Conservation (phyloP, 2,888 invertebrate species). For the Portevinia maculata region DNA sequence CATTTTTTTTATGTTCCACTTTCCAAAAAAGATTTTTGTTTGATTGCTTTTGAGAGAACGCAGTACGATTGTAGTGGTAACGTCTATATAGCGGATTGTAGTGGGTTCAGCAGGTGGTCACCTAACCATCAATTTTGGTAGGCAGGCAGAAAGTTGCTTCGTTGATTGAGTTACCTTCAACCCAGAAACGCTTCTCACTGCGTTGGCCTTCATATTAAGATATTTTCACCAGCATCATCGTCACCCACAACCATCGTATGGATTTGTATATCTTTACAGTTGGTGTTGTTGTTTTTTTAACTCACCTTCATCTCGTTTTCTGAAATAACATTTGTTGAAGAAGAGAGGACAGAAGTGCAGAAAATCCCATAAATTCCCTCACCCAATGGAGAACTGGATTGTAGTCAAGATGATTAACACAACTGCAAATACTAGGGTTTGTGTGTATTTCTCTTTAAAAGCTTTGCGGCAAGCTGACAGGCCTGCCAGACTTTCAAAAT, state of each 20-base stretch:
- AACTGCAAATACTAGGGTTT: too few species aligned
- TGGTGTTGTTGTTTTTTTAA: conserved; percentile 38
- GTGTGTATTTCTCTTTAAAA: too few species aligned
- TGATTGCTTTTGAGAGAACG: conserved; percentile 30
- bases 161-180: conserved; percentile 72
- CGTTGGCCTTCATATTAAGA: conserved; percentile 65
- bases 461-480: too few species aligned
- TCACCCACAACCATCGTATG: background rate
- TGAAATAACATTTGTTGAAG: conserved; percentile 32
- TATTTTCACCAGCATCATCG: conserved; percentile 63
- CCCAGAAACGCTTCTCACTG: conserved; percentile 72
- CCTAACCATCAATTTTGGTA: conserved; percentile 34
- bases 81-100: background rate
- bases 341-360: conserved; percentile 43
- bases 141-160: conserved; percentile 53
- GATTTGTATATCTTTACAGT: background rate
- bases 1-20: conserved; percentile 68
- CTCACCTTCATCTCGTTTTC: conserved; percentile 40
- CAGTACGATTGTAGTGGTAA: conserved; percentile 46
- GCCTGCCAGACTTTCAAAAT: too few species aligned
- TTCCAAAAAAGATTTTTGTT: conserved; percentile 46
- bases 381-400: background rate
- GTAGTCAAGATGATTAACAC: too few species aligned
- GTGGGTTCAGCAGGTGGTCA: conserved; percentile 73
- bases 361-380: conserved; percentile 64